Conservation (phyloP, 2,888 invertebrate species). For the Aleiodes leptofemur region DNA sequence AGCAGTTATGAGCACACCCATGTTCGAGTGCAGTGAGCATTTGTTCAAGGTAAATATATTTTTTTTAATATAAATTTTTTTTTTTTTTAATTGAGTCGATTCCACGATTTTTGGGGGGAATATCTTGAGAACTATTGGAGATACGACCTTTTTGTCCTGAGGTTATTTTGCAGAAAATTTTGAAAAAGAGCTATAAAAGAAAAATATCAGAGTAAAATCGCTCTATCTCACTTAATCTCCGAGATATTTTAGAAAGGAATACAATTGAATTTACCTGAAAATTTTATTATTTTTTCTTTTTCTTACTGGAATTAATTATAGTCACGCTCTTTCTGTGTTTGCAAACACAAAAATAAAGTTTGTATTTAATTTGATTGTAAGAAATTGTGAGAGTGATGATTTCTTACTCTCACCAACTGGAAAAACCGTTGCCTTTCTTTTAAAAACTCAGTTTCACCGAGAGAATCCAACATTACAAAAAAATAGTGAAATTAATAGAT, state of each 20-base stretch:
- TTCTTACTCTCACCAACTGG: slow-evolving; percentile 42
- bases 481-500: not conserved
- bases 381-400: slow-evolving; percentile 43
- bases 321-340: not conserved
- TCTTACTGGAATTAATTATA: no score
- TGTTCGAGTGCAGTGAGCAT: slow-evolving; percentile 86
- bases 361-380: slow-evolving; percentile 18
- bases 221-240: no score
- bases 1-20: slow-evolving; percentile 85
- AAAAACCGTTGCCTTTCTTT: slow-evolving; percentile 34
- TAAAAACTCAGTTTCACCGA: slow-evolving; percentile 1
- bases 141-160: no score
- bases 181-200: no score
- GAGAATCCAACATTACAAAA: not conserved
- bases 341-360: not conserved
- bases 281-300: no score
- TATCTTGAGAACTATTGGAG: no score
- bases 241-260: no score
- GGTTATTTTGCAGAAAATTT: no score
- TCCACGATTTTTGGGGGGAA: no score
- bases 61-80: not conserved
- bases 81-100: no score
- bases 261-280: no score
- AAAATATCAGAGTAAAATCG: no score
- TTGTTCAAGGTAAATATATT: slow-evolving; percentile 80